A percentile compares a stretch with the other conserved stretches of the same genome.
Evolutionary conservation across 2,113 vertebrate genomes (phyloP).

Genomic region (Anseranas semipalmata): DNA sequence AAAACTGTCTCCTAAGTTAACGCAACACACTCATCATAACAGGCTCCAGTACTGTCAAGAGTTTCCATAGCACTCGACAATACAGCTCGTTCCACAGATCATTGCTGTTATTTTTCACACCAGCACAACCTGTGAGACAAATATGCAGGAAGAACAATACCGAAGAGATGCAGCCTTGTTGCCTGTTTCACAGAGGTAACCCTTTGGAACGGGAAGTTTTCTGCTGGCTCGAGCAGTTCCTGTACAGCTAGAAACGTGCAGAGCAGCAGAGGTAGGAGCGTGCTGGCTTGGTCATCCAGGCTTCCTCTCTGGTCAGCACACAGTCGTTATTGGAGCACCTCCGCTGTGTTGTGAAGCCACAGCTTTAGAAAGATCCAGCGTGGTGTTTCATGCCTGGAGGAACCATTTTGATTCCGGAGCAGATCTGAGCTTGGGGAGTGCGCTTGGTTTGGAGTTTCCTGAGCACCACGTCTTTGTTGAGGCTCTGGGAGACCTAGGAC

Average conservation of each 20-base stretch:
- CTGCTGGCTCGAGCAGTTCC: not conserved
- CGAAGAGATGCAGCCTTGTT: accelerated
- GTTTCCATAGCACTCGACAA: not conserved
- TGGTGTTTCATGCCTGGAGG: accelerated
- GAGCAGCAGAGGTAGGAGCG: accelerated
- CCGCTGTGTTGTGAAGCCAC: not conserved
- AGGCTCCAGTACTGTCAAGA: not conserved
- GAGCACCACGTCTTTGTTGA: not conserved
- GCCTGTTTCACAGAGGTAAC: accelerated
- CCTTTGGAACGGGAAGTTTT: accelerated
- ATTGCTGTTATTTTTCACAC: not conserved
- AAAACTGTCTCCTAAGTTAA: not conserved
- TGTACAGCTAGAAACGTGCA: accelerated
- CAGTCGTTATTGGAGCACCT: accelerated
- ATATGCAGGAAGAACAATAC: accelerated
- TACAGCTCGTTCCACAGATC: not conserved
- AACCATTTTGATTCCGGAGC: not conserved
- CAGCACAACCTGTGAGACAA: not conserved
- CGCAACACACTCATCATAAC: no score
- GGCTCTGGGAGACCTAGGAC: not conserved
- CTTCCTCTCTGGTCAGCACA: not conserved
- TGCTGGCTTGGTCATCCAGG: not conserved
- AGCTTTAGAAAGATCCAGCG: not conserved
- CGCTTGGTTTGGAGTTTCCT: not conserved
- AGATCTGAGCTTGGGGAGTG: not conserved